phyloP scores from a whole-genome alignment of 1,140 invertebrate genomes.

The Lysiphlebus fabarum region DNA sequence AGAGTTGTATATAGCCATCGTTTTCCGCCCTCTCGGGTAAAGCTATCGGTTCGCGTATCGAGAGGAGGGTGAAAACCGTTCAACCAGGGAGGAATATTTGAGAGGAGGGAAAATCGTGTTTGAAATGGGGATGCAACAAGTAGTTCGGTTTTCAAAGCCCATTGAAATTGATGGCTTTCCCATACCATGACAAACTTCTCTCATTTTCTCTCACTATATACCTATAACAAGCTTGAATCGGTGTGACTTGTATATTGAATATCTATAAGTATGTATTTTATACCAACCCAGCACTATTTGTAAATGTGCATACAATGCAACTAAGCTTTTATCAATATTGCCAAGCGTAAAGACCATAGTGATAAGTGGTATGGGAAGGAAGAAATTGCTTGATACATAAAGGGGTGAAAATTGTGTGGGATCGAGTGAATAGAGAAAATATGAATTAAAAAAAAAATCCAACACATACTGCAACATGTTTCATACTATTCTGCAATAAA shows the following conservation, averaged over 20 bases:
- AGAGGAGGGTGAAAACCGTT: conserved; percentile 52
- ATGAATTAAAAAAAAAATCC: conserved; percentile 8
- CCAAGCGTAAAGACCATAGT: conserved; percentile 17
- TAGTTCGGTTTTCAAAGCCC: conserved; percentile 58
- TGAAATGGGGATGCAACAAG: conserved; percentile 52
- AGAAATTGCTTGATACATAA: conserved; percentile 27
- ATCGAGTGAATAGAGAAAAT: not conserved
- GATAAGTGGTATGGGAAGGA: not conserved
- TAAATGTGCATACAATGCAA: conserved; percentile 49
- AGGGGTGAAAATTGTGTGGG: conserved; percentile 14
- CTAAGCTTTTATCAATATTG: conserved; percentile 55
- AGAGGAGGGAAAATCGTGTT: conserved; percentile 24
- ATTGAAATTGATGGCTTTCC: conserved; percentile 59
- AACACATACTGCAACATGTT: not conserved
- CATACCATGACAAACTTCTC: conserved; percentile 55
- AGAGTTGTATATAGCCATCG: conserved; percentile 39
- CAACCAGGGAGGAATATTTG: conserved; percentile 19
- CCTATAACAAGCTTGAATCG: not conserved
- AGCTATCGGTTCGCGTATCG: conserved; percentile 57
- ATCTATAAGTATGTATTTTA: conserved; percentile 41
- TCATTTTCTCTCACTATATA: conserved; percentile 7
- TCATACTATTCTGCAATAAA: not conserved
- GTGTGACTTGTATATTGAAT: conserved; percentile 25
- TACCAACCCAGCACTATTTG: conserved; percentile 34
- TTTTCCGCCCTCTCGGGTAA: conserved; percentile 38